Conservation (phyloP, 2,113 vertebrate genomes). For the Columba janthina region DNA sequence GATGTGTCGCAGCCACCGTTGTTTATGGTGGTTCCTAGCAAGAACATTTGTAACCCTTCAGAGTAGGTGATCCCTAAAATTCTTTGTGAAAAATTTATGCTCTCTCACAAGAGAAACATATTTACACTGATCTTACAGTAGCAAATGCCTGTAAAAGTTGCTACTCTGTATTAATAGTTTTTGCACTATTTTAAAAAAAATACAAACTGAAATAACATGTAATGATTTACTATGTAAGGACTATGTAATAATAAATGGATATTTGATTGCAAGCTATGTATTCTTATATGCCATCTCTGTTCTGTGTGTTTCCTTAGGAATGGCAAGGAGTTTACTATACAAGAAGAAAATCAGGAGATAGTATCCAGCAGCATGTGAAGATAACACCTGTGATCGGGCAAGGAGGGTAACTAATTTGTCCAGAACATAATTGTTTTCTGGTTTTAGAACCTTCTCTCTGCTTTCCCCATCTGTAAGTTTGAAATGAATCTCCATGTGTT, state of each 20-base stretch:
- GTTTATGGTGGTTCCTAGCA: background rate
- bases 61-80: background rate
- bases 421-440: background rate
- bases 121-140: background rate
- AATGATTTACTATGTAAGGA: background rate
- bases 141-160: background rate
- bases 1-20: background rate
- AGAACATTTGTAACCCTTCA: background rate
- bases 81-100: background rate
- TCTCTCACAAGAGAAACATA: background rate
- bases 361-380: conserved; percentile 91
- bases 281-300: background rate
- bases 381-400: conserved; percentile 92
- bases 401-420: conserved; percentile 86
- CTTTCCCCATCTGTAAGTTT: background rate
- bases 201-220: background rate
- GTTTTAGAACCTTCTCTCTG: background rate
- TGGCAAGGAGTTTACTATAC: conserved; percentile 95
- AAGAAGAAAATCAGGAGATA: conserved; percentile 92
- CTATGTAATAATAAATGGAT: background rate
- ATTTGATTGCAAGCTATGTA: background rate
- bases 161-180: background rate
- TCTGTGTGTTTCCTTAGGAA: conserved; percentile 77
- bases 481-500: background rate
- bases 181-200: background rate